Evolutionary conservation across 2,113 vertebrate genomes (phyloP), one percentile per base, ranked within the genome.

Genomic region (Petromus typicus): DNA sequence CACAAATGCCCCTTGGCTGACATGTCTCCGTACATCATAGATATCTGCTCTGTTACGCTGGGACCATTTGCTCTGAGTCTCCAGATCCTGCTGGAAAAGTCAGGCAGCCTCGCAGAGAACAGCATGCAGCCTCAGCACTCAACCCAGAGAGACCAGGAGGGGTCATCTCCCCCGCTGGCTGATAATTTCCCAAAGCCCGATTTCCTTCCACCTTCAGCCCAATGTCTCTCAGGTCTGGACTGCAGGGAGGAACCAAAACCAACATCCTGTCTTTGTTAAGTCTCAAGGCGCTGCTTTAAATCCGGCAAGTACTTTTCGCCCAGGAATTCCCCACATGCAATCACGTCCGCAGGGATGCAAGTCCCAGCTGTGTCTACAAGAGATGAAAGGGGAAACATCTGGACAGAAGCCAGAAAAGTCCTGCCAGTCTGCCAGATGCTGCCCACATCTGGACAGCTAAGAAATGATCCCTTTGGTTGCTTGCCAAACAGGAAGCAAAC

Each of bases 341-440:
- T 13, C 59, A 7, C 27, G 3, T 61, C 93, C 25, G 22, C 92
- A 84, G 67, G 64, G 79, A 76, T 7, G 23, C 54, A 22, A 27
- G 57, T 51, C 88, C 56, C 93, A 90, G 95, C 95, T 95, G 90
- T 34, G 63, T 90, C 81, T 37, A 64, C 20, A 22, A 3, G 22
- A 48, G 23, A 43, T 4, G 48, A 51, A 57, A 73, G 61, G 59
- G 89, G 84, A 69, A 91, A 84, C 92, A 95, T 82, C 81, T 93
- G 85, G 56, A 79, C 14, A 61, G 59, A 63, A 71, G 67, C 88
- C 66, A 56, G 91, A 23, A 85, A 57, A 25, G 34, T 6, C 63
- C 79, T 34, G 86, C 87, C 89, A 54, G 66, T 4, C 64, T 63
- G 71, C 80, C 95, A 95, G 95, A 91, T 96, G 95, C 89, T n/a